phyloP scores from a whole-genome alignment of 1,140 invertebrate genomes.

The Brachionus paranguensis region DNA sequence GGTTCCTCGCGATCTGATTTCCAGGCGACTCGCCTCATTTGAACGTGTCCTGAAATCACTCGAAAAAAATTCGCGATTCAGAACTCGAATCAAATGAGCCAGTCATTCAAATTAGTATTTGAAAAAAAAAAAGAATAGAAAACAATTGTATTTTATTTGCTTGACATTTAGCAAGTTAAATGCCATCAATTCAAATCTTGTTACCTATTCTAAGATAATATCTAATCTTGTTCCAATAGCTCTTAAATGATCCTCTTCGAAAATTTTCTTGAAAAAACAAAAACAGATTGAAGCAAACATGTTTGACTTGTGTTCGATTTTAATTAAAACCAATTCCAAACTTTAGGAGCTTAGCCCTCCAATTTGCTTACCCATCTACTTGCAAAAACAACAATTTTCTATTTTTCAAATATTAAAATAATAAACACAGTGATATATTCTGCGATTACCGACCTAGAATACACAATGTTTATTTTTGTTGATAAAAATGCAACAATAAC shows the following conservation, averaged over 20 bases:
- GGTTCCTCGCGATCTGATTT: not conserved
- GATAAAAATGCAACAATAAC: not conserved
- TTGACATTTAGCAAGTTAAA: not conserved
- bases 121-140: not conserved
- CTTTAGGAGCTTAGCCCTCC: slow-evolving; percentile 12
- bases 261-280: not conserved
- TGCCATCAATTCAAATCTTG: not conserved
- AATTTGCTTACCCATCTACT: not conserved
- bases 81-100: not conserved
- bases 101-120: not conserved
- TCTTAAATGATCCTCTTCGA: slow-evolving; percentile 16
- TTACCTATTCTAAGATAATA: slow-evolving; percentile 30
- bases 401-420: slow-evolving; percentile 19
- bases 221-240: not conserved
- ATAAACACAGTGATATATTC: slow-evolving; percentile 20
- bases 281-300: not conserved
- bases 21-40: slow-evolving; percentile 5
- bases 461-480: slow-evolving; percentile 18
- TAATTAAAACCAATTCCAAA: slow-evolving; percentile 33
- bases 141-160: not conserved
- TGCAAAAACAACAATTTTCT: not conserved
- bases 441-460: slow-evolving; percentile 25
- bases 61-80: not conserved
- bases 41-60: not conserved
- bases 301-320: not conserved